phyloP scores from a whole-genome alignment of 2,888 invertebrate genomes.

The Carpatolechia fugitivella region DNA sequence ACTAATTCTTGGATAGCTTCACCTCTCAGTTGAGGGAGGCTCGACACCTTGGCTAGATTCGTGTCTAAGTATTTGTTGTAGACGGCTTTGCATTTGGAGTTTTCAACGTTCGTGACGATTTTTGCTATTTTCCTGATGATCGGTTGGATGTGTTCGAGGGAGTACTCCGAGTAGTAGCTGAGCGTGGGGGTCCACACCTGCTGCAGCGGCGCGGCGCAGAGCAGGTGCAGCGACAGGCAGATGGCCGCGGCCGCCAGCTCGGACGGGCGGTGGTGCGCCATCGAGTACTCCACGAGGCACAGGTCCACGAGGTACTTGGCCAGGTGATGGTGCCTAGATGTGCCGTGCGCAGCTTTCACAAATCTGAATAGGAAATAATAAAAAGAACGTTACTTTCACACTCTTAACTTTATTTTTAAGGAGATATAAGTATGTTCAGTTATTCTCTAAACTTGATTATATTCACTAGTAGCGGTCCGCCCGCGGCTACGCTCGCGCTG shows the following conservation, averaged over 20 bases:
- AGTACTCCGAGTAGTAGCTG: constrained; percentile 87
- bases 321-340: constrained; percentile 83
- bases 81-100: constrained; percentile 84
- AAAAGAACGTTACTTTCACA: not conserved
- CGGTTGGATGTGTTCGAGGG: constrained; percentile 82
- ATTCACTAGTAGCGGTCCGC: no score
- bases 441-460: no score
- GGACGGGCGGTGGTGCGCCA: constrained; percentile 90
- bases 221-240: constrained; percentile 82
- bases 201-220: constrained; percentile 70
- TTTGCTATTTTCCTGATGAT: constrained; percentile 84
- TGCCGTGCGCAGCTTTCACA: constrained; percentile 80
- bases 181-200: constrained; percentile 87
- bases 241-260: constrained; percentile 89
- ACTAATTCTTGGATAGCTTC: constrained; percentile 51
- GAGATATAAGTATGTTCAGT: no score
- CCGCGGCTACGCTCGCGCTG: no score
- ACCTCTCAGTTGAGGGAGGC: constrained; percentile 81
- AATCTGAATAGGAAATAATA: constrained; percentile 66
- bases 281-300: constrained; percentile 87
- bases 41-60: constrained; percentile 82
- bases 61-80: constrained; percentile 81
- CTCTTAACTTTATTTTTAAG: no score
- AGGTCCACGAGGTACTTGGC: constrained; percentile 96
- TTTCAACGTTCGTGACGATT: constrained; percentile 83